Conservation (phyloP, 2,888 invertebrate genomes). For the Punctoribates punctum region DNA sequence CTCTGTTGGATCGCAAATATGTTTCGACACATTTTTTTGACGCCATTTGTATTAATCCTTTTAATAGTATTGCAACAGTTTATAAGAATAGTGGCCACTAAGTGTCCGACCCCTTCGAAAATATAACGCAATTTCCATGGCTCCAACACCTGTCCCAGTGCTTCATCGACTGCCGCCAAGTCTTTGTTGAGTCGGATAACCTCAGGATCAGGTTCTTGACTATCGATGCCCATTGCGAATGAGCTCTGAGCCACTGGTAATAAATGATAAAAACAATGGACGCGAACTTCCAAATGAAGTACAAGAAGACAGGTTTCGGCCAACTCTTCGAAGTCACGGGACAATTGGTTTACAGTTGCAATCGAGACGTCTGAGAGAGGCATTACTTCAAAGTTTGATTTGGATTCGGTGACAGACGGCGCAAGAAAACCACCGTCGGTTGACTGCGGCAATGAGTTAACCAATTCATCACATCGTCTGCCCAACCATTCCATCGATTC, state of each 20-base stretch:
- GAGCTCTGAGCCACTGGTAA: conserved; percentile 52
- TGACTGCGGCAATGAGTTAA: conserved; percentile 39
- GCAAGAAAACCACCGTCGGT: not conserved
- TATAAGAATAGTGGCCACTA: conserved; percentile 73
- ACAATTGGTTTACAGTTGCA: conserved; percentile 56
- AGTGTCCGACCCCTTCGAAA: conserved; percentile 80
- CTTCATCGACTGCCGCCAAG: conserved; percentile 71
- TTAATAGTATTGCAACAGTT: conserved; percentile 74
- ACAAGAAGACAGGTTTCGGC: conserved; percentile 86
- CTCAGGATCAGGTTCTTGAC: conserved; percentile 71
- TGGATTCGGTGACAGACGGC: conserved; percentile 12
- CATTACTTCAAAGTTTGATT: conserved; percentile 22
- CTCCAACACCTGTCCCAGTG: conserved; percentile 69
- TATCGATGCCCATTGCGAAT: conserved; percentile 62
- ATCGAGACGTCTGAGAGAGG: conserved; percentile 41
- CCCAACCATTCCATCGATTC: conserved; percentile 70
- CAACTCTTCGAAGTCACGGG: conserved; percentile 77
- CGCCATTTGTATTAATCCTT: conserved; percentile 73
- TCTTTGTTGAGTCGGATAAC: conserved; percentile 74
- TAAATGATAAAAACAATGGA: conserved; percentile 92
- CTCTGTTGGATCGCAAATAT: conserved; percentile 79
- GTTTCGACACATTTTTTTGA: conserved; percentile 79
- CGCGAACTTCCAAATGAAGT: conserved; percentile 85
- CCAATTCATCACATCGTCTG: conserved; percentile 39
- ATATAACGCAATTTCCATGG: conserved; percentile 79